Conservation (phyloP, 1,140 invertebrate species). For the Drosophila triauraria region DNA sequence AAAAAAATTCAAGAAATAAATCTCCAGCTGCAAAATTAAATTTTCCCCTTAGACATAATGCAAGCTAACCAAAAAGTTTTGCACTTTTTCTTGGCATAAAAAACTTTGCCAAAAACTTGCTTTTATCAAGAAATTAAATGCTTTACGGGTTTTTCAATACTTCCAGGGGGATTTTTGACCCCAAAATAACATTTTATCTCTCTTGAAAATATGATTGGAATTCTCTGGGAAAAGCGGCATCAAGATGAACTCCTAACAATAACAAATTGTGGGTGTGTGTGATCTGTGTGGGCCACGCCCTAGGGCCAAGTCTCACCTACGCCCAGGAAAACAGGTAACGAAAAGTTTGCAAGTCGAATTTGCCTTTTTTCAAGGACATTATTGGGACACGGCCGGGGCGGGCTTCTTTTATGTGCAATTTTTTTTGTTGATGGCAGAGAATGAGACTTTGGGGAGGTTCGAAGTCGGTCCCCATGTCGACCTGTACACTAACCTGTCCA, state of each 20-base stretch:
- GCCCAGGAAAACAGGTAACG: constrained; percentile 19
- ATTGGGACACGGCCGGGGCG: constrained; percentile 58
- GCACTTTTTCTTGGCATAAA: constrained; percentile 12
- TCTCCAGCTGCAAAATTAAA: constrained; percentile 4
- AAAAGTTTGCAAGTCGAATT: constrained; percentile 43
- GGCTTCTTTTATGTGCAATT: constrained; percentile 29
- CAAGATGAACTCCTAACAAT: constrained; percentile 25
- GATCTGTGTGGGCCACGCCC: constrained; percentile 13
- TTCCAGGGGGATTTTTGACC: not conserved
- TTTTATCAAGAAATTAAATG: constrained; percentile 41
- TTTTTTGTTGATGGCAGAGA: not conserved
- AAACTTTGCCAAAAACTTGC: constrained; percentile 25
- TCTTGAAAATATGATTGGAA: constrained; percentile 25
- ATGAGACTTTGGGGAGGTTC: constrained; percentile 2
- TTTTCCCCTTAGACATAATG: not conserved
- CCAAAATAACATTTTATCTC: constrained; percentile 4
- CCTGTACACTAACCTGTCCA: constrained; percentile 52
- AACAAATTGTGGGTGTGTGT: constrained; percentile 18
- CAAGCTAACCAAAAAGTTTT: constrained; percentile 13
- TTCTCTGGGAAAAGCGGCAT: constrained; percentile 13
- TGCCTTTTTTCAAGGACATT: constrained; percentile 72
- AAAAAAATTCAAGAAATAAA: constrained; percentile 1
- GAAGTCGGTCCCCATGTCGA: constrained; percentile 37
- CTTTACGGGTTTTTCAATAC: constrained; percentile 36
- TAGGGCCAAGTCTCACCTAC: constrained; percentile 25